These are phyloP conservation scores for Galbula dea DNA, from an alignment of 2,113 vertebrate species.

Conservation along the genomic window DNA sequence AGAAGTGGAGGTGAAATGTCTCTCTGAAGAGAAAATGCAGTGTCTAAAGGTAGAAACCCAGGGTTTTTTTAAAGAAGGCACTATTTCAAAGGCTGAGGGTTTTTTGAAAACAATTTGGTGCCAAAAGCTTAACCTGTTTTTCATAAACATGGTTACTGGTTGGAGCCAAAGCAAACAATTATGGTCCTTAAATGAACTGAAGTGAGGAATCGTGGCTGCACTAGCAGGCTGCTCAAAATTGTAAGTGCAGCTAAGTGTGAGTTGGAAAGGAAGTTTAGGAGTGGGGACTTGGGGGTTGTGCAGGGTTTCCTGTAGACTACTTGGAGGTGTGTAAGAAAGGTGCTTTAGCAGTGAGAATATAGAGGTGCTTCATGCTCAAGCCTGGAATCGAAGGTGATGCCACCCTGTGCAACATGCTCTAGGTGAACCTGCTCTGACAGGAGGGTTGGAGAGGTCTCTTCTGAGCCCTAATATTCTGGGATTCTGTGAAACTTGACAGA, in stretches of 20 bases:
- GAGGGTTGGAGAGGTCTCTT: too few relatives aligned
- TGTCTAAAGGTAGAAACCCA: constrained; percentile 42
- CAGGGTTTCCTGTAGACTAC: not conserved
- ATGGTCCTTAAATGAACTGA: constrained; percentile 74
- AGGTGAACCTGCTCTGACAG: too few relatives aligned
- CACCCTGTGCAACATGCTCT: too few relatives aligned
- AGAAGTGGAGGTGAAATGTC: not conserved
- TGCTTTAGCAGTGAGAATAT: not conserved
- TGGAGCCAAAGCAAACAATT: constrained; percentile 72
- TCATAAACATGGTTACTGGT: constrained; percentile 71
- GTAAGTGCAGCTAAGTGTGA: not conserved
- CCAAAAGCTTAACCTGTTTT: constrained; percentile 82
- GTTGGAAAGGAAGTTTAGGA: not conserved
- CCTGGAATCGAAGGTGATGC: not conserved
- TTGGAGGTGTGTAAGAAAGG: not conserved
- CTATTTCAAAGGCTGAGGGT: constrained; percentile 64
- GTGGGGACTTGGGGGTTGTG: accelerated
- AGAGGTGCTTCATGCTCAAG: not conserved
- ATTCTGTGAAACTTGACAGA: not conserved
- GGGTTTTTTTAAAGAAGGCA: constrained; percentile 18
- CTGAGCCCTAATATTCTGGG: too few relatives aligned
- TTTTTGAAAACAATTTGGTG: constrained; percentile 70
- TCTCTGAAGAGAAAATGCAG: constrained; percentile 46
- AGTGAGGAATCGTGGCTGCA: constrained; percentile 38
- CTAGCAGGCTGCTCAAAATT: constrained; percentile 8